A percentile compares a stretch with the other conserved stretches of the same genome.
Evolutionary conservation across 2,888 invertebrate genomes (phyloP).

Genomic region (Idaea straminata): DNA sequence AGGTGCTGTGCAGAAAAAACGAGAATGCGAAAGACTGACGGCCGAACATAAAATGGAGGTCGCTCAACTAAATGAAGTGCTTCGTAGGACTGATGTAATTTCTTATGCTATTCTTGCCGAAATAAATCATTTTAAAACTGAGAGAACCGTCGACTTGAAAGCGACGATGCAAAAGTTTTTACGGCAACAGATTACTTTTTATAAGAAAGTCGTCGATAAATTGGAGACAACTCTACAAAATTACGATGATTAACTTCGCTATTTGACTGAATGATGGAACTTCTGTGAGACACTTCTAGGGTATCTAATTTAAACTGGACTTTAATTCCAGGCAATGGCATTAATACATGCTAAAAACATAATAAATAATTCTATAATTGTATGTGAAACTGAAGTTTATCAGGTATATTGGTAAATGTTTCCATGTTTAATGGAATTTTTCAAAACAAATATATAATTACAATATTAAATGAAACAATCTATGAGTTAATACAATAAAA

Average conservation of each 20-base stretch:
- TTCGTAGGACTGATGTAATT: constrained; percentile 92
- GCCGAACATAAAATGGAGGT: constrained; percentile 92
- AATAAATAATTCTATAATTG: neutral
- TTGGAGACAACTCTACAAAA: constrained; percentile 81
- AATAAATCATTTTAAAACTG: constrained; percentile 94
- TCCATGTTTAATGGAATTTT: neutral
- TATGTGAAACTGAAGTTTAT: neutral
- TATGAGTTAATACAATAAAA: neutral
- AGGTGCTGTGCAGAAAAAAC: constrained; percentile 92
- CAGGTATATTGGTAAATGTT: neutral
- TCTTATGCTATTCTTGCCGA: constrained; percentile 97
- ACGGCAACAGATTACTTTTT: constrained; percentile 93
- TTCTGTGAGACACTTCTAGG: constrained; percentile 19
- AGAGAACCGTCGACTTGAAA: constrained; percentile 92
- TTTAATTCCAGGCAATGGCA: constrained; percentile 18
- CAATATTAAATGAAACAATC: too few species aligned
- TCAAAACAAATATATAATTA: neutral
- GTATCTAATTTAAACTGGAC: constrained; percentile 8
- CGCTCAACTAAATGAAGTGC: constrained; percentile 88
- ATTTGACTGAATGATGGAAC: constrained; percentile 30
- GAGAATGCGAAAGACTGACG: constrained; percentile 90
- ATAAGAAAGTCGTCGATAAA: constrained; percentile 89
- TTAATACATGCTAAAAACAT: constrained; percentile 15
- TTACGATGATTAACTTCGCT: constrained; percentile 61
- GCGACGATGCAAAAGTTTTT: constrained; percentile 92